A percentile compares a stretch with the other conserved stretches of the same genome.
Conservation (phyloP, 2,888 invertebrate species). For the Agonum fuliginosum region DNA sequence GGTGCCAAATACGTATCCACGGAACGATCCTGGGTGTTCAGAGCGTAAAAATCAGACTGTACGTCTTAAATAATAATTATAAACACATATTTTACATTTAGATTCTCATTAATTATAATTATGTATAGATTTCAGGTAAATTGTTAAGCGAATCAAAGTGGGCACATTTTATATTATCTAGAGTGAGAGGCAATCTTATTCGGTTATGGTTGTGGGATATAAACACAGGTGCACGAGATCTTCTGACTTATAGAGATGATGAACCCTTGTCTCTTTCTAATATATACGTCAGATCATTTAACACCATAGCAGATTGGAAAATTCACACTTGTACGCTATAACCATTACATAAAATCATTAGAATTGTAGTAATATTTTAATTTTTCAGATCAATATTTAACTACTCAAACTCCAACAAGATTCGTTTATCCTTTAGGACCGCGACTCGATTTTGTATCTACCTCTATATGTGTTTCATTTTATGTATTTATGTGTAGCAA, state of each 20-base stretch:
- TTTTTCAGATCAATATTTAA: conserved; percentile 27
- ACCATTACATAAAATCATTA: neutral
- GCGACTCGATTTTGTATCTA: neutral
- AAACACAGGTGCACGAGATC: neutral
- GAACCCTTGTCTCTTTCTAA: neutral
- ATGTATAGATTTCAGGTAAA: neutral
- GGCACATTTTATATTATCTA: conserved; percentile 30
- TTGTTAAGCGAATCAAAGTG: conserved; percentile 26
- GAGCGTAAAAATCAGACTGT: neutral
- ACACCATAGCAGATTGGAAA: conserved; percentile 32
- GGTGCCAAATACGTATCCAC: conserved; percentile 25
- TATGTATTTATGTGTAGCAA: conserved; percentile 15
- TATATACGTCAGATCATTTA: neutral
- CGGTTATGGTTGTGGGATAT: neutral
- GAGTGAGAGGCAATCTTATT: neutral
- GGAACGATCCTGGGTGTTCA: neutral
- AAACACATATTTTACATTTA: too few relatives aligned
- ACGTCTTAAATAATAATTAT: too few relatives aligned
- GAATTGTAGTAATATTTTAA: neutral
- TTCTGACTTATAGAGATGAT: conserved; percentile 3
- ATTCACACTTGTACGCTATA: conserved; percentile 29
- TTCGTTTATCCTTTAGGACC: neutral
- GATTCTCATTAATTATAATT: too few relatives aligned
- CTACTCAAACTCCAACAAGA: neutral
- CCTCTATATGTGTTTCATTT: conserved; percentile 31